Percentiles rank a stretch among this genome's conserved stretches.
Evolutionary conservation across 1,140 invertebrate genomes (phyloP).

Genomic region (Agrypnia vestita): DNA sequence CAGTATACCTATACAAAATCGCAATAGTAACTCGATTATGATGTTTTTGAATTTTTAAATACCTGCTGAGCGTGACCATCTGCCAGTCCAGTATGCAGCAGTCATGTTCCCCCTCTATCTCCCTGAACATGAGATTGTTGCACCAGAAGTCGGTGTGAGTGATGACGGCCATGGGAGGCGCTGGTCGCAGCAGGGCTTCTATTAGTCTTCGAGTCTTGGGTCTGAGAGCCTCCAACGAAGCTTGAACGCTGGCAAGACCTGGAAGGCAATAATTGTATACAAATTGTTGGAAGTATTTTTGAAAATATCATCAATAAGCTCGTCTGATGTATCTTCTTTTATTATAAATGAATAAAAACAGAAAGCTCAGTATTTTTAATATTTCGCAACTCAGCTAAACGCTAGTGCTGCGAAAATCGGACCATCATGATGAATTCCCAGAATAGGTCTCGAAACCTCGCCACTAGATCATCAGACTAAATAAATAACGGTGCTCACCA

Average conservation of each 20-base stretch:
- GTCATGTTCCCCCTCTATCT: conserved; percentile 70
- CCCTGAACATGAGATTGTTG: conserved; percentile 83
- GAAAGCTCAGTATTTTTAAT: too few relatives aligned
- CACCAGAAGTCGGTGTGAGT: conserved; percentile 90
- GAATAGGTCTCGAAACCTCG: too few relatives aligned
- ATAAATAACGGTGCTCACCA: conserved; percentile 63
- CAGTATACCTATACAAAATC: too few relatives aligned
- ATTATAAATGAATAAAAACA: too few relatives aligned
- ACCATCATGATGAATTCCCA: too few relatives aligned
- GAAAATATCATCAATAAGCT: too few relatives aligned
- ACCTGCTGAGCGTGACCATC: conserved; percentile 84
- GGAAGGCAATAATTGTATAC: background rate
- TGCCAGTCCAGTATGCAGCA: conserved; percentile 88
- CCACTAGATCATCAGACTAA: background rate
- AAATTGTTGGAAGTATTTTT: too few relatives aligned
- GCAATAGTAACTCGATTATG: too few relatives aligned
- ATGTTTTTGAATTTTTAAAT: conserved; percentile 48
- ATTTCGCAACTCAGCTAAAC: too few relatives aligned
- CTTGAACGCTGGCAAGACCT: conserved; percentile 65
- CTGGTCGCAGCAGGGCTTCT: conserved; percentile 77
- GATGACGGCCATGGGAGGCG: conserved; percentile 78
- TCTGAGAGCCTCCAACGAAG: conserved; percentile 71
- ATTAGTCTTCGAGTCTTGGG: conserved; percentile 78
- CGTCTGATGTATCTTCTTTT: too few relatives aligned
- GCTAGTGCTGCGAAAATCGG: too few relatives aligned